Percentiles rank a stretch among this genome's conserved stretches.
These are phyloP conservation scores for Agriopis leucophaearia DNA, from an alignment of 2,888 invertebrate genomes.

Conservation along the genomic window DNA sequence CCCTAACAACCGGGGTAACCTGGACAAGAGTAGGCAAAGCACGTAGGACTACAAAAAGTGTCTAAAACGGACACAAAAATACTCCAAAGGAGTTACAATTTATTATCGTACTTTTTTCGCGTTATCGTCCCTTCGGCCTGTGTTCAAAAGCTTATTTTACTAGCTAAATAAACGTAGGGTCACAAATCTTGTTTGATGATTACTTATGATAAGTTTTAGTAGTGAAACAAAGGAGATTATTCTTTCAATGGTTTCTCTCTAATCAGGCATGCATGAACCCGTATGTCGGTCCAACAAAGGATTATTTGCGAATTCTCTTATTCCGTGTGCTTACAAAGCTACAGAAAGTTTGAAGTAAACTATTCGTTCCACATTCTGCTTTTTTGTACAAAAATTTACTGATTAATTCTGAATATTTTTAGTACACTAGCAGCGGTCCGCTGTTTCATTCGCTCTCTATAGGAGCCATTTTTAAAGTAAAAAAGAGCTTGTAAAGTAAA, in stretches of 20 bases:
- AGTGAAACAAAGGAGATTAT: background rate
- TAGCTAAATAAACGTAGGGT: slow-evolving; percentile 4
- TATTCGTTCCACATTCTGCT: background rate
- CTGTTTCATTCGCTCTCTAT: too few species aligned
- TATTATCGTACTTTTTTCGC: slow-evolving; percentile 9
- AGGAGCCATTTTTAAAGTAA: too few species aligned
- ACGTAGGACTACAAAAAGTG: slow-evolving; percentile 44
- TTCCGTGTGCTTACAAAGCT: slow-evolving; percentile 1
- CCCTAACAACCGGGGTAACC: slow-evolving; percentile 18
- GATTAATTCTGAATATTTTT: background rate
- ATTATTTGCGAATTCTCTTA: slow-evolving; percentile 11
- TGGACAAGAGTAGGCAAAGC: slow-evolving; percentile 33
- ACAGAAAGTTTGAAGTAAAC: background rate
- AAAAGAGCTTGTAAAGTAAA: too few species aligned
- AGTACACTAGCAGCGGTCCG: background rate
- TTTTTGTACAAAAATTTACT: background rate
- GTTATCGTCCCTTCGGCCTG: slow-evolving; percentile 10
- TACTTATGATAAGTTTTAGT: slow-evolving; percentile 9
- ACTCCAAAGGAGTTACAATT: slow-evolving; percentile 16
- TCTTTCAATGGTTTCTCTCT: too few species aligned
- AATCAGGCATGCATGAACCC: slow-evolving; percentile 6
- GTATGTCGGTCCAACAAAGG: slow-evolving; percentile 3
- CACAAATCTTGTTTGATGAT: slow-evolving; percentile 4
- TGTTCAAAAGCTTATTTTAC: slow-evolving; percentile 8
- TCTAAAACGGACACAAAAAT: slow-evolving; percentile 35